Evolutionary conservation across 1,140 invertebrate genomes (phyloP).

Genomic region (Ladona fulva): DNA sequence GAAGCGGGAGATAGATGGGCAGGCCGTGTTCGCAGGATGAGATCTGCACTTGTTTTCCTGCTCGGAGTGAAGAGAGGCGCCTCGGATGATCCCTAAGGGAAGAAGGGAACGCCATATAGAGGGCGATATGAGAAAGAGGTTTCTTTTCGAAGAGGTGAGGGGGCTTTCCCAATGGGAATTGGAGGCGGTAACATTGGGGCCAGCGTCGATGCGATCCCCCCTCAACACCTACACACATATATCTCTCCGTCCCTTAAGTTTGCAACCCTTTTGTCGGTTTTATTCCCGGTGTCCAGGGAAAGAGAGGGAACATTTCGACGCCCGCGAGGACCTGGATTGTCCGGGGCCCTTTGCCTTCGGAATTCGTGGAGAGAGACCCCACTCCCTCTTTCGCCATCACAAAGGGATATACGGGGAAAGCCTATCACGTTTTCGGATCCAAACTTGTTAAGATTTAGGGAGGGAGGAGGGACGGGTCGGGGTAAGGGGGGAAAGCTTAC

Average conservation of each 20-base stretch:
- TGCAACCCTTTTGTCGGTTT: neutral
- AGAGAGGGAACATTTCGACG: neutral
- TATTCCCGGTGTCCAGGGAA: neutral
- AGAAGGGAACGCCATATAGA: too few species aligned
- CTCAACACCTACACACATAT: neutral
- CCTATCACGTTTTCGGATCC: neutral
- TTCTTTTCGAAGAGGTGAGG: neutral
- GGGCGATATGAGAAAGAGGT: neutral
- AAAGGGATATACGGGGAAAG: neutral
- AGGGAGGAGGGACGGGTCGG: neutral
- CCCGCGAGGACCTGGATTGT: neutral
- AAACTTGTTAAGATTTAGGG: slow-evolving; percentile 10
- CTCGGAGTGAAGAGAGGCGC: too few species aligned
- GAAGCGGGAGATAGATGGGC: too few species aligned
- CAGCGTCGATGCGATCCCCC: neutral
- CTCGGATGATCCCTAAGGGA: too few species aligned
- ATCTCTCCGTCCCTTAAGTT: neutral
- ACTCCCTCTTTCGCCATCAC: neutral
- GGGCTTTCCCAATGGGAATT: neutral
- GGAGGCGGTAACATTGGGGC: neutral
- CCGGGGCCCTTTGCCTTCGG: neutral
- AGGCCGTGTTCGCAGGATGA: too few species aligned
- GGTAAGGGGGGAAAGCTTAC: neutral
- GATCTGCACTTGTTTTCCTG: too few species aligned
- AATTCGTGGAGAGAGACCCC: neutral